Evolutionary conservation across 2,113 vertebrate species (phyloP).

Genomic region (Bos indicus): DNA sequence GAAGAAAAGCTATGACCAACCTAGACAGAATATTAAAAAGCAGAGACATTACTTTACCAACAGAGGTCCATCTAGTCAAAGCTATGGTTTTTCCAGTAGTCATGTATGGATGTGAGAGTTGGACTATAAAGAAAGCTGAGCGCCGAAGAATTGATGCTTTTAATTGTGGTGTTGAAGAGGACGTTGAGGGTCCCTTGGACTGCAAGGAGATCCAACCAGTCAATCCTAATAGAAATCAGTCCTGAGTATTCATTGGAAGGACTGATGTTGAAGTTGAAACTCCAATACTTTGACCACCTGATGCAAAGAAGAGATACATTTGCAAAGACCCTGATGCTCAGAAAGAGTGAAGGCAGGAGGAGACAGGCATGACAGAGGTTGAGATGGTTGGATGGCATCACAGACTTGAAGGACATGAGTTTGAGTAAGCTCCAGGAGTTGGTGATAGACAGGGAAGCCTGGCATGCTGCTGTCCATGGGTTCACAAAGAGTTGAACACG

Average conservation of each 20-base stretch:
- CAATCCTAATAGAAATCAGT: background rate
- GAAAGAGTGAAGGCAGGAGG: background rate
- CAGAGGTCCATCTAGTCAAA: background rate
- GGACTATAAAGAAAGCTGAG: background rate
- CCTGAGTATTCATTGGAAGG: background rate
- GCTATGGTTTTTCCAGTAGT: background rate
- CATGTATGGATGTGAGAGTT: background rate
- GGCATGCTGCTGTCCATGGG: background rate
- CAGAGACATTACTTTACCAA: background rate
- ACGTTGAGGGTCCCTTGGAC: background rate
- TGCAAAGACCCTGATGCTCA: background rate
- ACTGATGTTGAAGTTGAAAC: background rate
- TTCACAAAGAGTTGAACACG: background rate
- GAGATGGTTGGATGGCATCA: background rate
- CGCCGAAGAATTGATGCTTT: background rate
- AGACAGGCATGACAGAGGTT: background rate
- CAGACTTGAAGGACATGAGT: accelerated
- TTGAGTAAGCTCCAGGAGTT: background rate
- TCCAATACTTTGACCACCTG: background rate
- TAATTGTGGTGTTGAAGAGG: background rate
- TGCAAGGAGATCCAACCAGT: background rate
- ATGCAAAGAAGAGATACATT: background rate
- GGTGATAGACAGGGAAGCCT: background rate
- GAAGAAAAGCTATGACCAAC: background rate
- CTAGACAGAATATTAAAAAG: background rate